Base-by-base conservation (phyloP, 2,113 vertebrate species). In the Willisornis vidua region DNA sequence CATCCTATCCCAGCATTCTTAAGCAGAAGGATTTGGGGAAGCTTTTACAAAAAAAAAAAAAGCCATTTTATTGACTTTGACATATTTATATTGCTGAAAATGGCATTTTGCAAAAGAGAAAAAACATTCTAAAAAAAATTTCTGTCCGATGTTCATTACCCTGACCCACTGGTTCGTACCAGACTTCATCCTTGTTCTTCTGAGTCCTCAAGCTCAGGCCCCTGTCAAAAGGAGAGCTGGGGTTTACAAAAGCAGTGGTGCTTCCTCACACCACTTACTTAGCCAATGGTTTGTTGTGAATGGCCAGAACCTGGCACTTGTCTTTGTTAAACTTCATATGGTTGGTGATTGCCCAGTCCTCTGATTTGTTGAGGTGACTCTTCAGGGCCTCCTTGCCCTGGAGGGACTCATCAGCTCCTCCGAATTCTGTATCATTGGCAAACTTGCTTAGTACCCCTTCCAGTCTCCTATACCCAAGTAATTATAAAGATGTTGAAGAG, bases 161-260 rank as follows among this genome's bases (percentile, higher is more conserved):
- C 37, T 54, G 51, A 58, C 25, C 24, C 3, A 2, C n/a, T 57
- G 20, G 31, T 45, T 28, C 17, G 25, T 71, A 33, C 13, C 26
- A 76, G 23, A 26, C 51, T 45, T 12, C 46, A 48, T 45, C 65
- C 33, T 49, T 49, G 17, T 26, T 66, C 20, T 35, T 37, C 26
- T 35, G 28, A 39, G 12, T 24, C 25, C 0, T 0, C 63, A 45
- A 51, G 31, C 35, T n/a, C 4, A 1, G 13, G 28, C 51, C 25
- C 19, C 62, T 61, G 14, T 17, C 33, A 39, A 41, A 35, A 90
- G 23, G 6, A 9, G 3, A 14, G 6, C 59, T 43, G 37, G 7
- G 26, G 23, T 45, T 25, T 66, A 24, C 37, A 74, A 70, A 88
- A 84, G 28, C 54, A 80, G 22, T 1, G 1, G 5, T 35, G 29